These are phyloP conservation scores for Ostrea edulis DNA, from an alignment of 1,140 invertebrate species.

Conservation along the genomic window DNA sequence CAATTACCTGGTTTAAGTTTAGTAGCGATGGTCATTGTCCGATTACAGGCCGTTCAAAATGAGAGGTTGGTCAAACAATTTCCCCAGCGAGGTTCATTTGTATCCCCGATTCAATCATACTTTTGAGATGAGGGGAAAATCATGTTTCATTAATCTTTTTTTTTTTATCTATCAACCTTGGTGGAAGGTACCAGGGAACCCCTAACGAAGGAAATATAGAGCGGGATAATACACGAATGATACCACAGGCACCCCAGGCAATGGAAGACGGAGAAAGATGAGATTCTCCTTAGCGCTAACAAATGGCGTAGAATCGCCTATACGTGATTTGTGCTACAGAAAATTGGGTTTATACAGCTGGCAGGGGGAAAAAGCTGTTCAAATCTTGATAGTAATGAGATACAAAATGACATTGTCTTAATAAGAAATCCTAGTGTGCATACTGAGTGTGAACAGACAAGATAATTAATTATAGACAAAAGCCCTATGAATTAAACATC, in stretches of 20 bases:
- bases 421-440: no score
- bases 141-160: background rate
- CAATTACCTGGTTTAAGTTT: background rate
- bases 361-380: background rate
- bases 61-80: background rate
- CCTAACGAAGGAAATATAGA: background rate
- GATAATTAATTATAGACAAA: no score
- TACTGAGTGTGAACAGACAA: no score
- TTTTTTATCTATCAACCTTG: slow-evolving; percentile 15
- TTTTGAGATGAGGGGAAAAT: slow-evolving; percentile 16
- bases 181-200: background rate
- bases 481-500: no score
- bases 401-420: no score
- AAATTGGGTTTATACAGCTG: background rate
- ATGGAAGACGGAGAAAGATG: background rate
- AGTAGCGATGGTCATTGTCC: background rate
- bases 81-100: background rate
- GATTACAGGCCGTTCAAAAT: background rate
- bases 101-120: background rate
- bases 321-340: background rate
- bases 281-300: background rate
- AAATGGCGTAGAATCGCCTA: background rate
- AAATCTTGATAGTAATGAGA: background rate
- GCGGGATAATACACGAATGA: background rate
- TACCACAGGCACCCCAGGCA: background rate